Evolutionary conservation across 1,140 invertebrate genomes (phyloP), one percentile per base, ranked within the genome.

Genomic region (Lerema accius): DNA sequence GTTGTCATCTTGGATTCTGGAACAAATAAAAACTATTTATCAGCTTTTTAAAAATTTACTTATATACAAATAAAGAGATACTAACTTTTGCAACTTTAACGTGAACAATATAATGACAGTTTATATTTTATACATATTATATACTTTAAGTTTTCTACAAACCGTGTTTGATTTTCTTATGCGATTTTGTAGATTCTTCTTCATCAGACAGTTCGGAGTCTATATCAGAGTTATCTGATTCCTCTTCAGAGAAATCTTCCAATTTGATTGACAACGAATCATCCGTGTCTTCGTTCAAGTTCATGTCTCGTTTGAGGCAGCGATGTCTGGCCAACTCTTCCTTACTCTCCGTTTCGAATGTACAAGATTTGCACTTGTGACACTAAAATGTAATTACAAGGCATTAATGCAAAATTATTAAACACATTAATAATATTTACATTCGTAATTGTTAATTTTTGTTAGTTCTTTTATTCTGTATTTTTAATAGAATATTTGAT

Each of bases 161-260:
- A 60, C 46, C 69, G 66, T 42, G 65, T 76, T 55, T 74, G 69
- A 15, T 63, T 73, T n/a, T 62, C 50, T 7, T 49, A 51, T 11
- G 5, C 35, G 23, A 39, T 9, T 3, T 17, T n/a, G 26, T 16
- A n/a, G n/a, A n/a, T 4, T 32, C 4, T 9, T 82, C 78, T 14
- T 78, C 69, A 11, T 68, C 63, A 0, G 82, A 84, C 0, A 77
- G 6, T 13, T 72, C 56, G 6, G 73, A 73, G 15, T 81, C 78
- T 0, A 73, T 59, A 3, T 76, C 78, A 10, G 61, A 71, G 3
- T 77, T 76, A 0, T 64, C 68, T 0, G 73, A 70, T 0, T 79
- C 71, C 0, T 80, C 72, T 7, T 64, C 74, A 0, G 76, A 73
- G 28, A 40, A 58, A 17, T 69, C 45, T 23, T 71, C 71, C 5